Evolutionary conservation across 1,140 invertebrate species (phyloP).

Genomic region (Planococcus citri): DNA sequence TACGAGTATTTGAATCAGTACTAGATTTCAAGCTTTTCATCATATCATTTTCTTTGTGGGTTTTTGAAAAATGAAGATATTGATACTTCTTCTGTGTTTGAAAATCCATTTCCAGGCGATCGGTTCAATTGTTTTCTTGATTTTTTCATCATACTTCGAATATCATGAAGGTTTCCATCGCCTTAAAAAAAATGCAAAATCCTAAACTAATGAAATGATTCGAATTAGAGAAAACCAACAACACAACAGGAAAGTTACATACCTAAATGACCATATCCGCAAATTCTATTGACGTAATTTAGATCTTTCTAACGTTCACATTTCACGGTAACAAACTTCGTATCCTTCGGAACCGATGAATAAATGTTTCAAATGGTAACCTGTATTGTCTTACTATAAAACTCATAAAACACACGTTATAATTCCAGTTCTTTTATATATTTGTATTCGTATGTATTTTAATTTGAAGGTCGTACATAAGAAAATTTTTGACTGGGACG

Average conservation of each 20-base stretch:
- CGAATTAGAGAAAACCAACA: no score
- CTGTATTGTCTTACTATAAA: constrained; percentile 94
- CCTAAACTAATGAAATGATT: no score
- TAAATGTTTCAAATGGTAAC: constrained; percentile 89
- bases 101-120: constrained; percentile 80
- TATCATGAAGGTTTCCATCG: constrained; percentile 78
- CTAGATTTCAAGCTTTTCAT: constrained; percentile 74
- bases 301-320: not conserved
- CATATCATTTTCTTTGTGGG: constrained; percentile 51
- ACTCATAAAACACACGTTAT: constrained; percentile 72
- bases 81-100: constrained; percentile 71
- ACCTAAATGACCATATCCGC: constrained; percentile 87
- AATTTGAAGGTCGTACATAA: not conserved
- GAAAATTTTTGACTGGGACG: not conserved
- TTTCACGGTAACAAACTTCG: constrained; percentile 1
- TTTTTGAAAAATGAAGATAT: constrained; percentile 76
- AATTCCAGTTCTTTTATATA: no score
- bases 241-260: no score
- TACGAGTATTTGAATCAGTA: constrained; percentile 88
- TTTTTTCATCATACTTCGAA: constrained; percentile 50
- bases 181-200: constrained; percentile 46
- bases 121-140: constrained; percentile 66
- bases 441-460: no score
- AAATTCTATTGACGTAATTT: constrained; percentile 38
- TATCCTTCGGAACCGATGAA: constrained; percentile 96